Conservation (phyloP, 2,888 invertebrate species). For the Drosophila meridionalis region DNA sequence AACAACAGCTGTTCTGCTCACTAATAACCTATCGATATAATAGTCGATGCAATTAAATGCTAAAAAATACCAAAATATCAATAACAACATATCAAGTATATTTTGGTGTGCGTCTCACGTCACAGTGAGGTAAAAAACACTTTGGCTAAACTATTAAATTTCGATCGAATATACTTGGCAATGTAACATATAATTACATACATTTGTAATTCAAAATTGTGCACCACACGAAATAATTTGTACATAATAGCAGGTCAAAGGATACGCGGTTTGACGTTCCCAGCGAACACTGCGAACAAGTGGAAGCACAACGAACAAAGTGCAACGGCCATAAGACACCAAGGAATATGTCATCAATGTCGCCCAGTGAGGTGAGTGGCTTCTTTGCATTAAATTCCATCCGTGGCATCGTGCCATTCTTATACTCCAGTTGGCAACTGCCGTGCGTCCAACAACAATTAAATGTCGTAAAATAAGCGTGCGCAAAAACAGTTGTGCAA, state of each 20-base stretch:
- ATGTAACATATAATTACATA: constrained; percentile 31
- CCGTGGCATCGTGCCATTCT: background rate
- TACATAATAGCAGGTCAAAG: constrained; percentile 20
- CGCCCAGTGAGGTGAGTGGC: constrained; percentile 80
- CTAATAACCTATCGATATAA: constrained; percentile 16
- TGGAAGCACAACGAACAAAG: constrained; percentile 34
- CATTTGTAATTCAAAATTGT: constrained; percentile 45
- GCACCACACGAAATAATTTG: constrained; percentile 20
- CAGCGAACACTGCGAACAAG: constrained; percentile 37
- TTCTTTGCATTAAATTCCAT: background rate
- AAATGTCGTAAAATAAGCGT: constrained; percentile 13
- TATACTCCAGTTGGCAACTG: constrained; percentile 1
- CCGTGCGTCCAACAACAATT: background rate
- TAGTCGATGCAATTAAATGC: background rate
- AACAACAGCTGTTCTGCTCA: constrained; percentile 14
- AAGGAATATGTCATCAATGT: constrained; percentile 78
- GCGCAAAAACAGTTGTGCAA: constrained; percentile 61
- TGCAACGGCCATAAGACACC: constrained; percentile 45
- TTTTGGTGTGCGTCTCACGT: constrained; percentile 21
- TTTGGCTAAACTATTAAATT: constrained; percentile 4
- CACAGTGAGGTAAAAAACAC: constrained; percentile 17
- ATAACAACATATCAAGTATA: constrained; percentile 29
- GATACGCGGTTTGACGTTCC: constrained; percentile 20
- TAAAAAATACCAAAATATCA: constrained; percentile 25
- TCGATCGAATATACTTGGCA: constrained; percentile 24